Conservation (phyloP, 2,888 invertebrate genomes). For the Amblyteles armatorius region DNA sequence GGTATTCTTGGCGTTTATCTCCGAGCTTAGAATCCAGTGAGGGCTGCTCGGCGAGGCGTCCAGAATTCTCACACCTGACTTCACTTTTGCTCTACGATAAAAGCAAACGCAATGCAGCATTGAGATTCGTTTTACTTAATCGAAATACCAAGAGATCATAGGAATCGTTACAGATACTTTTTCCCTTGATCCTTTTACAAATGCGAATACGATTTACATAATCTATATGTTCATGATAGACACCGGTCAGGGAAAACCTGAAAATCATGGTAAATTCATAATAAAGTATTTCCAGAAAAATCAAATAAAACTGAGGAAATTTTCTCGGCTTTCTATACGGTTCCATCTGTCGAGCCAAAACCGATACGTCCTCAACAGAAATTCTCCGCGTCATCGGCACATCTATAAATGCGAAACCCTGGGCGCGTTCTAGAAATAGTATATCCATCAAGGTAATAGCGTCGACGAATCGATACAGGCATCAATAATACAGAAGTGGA, state of each 20-base stretch:
- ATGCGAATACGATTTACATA: not conserved
- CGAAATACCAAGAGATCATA: not conserved
- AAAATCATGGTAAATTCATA: not conserved
- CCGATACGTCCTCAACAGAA: not conserved
- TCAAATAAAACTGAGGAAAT: too few relatives aligned
- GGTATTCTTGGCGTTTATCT: conserved; percentile 94
- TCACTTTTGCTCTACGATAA: conserved; percentile 92
- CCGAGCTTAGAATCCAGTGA: conserved; percentile 96
- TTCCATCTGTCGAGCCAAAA: not conserved
- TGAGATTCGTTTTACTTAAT: not conserved
- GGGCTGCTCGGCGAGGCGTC: conserved; percentile 91
- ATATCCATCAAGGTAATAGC: conserved; percentile 58
- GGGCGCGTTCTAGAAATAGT: conserved; percentile 61
- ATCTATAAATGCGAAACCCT: conserved; percentile 50
- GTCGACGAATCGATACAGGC: conserved; percentile 56
- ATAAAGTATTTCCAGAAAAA: too few relatives aligned
- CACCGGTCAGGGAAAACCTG: not conserved
- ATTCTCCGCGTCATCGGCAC: conserved; percentile 27
- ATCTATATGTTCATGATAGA: not conserved
- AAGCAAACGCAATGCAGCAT: conserved; percentile 7
- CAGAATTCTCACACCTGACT: conserved; percentile 93
- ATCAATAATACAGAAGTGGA: conserved; percentile 17
- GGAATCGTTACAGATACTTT: not conserved
- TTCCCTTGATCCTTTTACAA: not conserved
- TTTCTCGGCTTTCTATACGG: not conserved